phyloP scores from a whole-genome alignment of 2,888 invertebrate genomes.

The Phymatocera aterrima region DNA sequence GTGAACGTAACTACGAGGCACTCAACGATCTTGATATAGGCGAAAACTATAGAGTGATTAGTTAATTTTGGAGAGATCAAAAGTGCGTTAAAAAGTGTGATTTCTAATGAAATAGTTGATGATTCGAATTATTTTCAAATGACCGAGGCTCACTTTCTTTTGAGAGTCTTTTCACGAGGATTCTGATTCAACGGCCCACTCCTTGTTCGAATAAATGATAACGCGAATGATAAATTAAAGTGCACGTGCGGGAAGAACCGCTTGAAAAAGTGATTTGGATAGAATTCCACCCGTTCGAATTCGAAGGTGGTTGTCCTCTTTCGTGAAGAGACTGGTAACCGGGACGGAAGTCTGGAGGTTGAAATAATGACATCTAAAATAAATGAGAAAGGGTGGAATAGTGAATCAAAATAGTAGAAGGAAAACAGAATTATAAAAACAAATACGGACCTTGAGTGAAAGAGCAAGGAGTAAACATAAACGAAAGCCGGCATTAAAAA shows the following conservation, averaged over 20 bases:
- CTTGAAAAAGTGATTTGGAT: background rate
- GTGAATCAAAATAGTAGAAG: slow-evolving; percentile 22
- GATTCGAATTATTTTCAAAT: background rate
- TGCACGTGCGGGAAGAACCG: background rate
- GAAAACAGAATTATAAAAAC: background rate
- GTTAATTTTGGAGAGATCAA: background rate
- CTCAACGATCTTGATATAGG: no score
- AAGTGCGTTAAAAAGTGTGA: slow-evolving; percentile 3
- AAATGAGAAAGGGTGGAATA: background rate
- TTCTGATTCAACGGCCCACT: background rate
- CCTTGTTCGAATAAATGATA: background rate
- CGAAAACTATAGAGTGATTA: background rate
- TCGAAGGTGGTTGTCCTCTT: background rate
- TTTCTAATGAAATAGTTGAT: background rate
- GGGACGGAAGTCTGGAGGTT: background rate
- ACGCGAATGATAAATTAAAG: background rate
- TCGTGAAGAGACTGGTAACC: background rate
- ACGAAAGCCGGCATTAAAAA: slow-evolving; percentile 45
- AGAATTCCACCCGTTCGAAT: background rate
- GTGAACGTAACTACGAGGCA: background rate
- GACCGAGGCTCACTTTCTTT: background rate
- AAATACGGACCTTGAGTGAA: background rate
- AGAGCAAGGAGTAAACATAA: slow-evolving; percentile 3
- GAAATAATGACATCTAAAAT: slow-evolving; percentile 8
- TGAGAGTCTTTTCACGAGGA: background rate